A percentile compares a stretch with the other conserved stretches of the same genome.
Evolutionary conservation across 2,113 vertebrate genomes (phyloP).

Genomic region (Pseudolaguvia tuberculata): DNA sequence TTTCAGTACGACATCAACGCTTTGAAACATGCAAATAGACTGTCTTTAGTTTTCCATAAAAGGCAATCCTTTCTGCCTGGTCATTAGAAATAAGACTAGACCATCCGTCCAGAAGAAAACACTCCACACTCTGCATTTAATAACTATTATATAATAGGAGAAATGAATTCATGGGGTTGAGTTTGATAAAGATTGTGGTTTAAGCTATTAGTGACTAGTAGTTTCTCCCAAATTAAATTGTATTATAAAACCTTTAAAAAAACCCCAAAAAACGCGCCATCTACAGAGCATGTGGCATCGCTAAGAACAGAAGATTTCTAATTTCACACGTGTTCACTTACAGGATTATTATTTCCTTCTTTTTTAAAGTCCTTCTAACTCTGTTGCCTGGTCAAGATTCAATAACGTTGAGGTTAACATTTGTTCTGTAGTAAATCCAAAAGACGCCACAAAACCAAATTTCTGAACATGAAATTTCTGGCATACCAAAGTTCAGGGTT

Average conservation of each 20-base stretch:
- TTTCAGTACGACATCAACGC: not conserved
- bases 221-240: not conserved
- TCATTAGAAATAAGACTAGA: not conserved
- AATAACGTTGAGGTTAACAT: constrained; percentile 2
- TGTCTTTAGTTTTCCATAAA: constrained; percentile 13
- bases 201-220: not conserved
- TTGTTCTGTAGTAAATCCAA: not conserved
- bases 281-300: not conserved
- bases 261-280: no score
- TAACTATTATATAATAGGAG: not conserved
- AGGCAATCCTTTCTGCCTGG: constrained; percentile 1
- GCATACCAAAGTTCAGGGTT: constrained; percentile 28
- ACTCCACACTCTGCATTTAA: not conserved
- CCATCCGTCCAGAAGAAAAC: not conserved
- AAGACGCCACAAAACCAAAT: constrained; percentile 1
- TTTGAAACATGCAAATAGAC: constrained; percentile 18
- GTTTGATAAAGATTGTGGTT: not conserved
- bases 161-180: no score
- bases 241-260: not conserved
- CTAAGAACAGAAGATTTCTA: not conserved
- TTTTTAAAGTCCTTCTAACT: not conserved
- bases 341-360: not conserved
- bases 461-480: constrained; percentile 3
- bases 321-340: not conserved
- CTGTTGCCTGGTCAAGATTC: constrained; percentile 2